Percentiles rank a stretch among this genome's conserved stretches.
phyloP scores from a whole-genome alignment of 2,113 vertebrate species.

The Nothobranchius furzeri region DNA sequence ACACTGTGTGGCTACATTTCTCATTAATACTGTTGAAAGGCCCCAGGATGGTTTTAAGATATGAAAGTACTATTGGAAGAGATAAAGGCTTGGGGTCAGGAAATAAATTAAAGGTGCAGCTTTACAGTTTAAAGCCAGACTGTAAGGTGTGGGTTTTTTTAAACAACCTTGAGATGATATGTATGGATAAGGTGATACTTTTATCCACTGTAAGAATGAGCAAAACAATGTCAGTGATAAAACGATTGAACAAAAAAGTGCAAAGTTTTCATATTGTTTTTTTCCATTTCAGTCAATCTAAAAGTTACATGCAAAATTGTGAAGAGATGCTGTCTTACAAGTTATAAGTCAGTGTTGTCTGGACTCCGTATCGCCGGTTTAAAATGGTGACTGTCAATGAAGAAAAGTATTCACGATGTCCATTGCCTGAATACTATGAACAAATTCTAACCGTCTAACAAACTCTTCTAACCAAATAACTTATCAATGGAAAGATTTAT shows the following conservation, averaged over 20 bases:
- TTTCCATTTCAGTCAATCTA: conserved; percentile 1
- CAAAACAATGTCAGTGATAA: conserved; percentile 35
- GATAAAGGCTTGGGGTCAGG: conserved; percentile 1
- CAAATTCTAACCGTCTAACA: conserved; percentile 28
- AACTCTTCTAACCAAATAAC: conserved; percentile 59
- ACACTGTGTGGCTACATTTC: background rate
- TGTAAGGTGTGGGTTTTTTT: background rate
- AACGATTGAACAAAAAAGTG: conserved; percentile 14
- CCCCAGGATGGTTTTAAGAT: conserved; percentile 3
- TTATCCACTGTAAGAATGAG: conserved; percentile 20
- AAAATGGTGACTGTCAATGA: conserved; percentile 46
- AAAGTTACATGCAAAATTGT: background rate
- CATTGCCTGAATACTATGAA: conserved; percentile 40
- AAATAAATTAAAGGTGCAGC: conserved; percentile 18
- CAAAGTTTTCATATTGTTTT: background rate
- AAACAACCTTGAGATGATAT: conserved; percentile 16
- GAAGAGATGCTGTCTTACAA: background rate
- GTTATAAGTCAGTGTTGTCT: background rate
- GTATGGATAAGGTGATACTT: conserved; percentile 8
- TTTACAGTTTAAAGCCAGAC: background rate
- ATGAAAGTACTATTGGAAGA: conserved; percentile 1
- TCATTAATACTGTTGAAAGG: background rate
- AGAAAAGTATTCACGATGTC: conserved; percentile 53
- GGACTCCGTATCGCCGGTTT: conserved; percentile 43
- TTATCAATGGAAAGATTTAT: conserved; percentile 31